Evolutionary conservation across 2,888 invertebrate species (phyloP), one percentile per base, ranked within the genome.

Genomic region (Lamellibrachia columna): DNA sequence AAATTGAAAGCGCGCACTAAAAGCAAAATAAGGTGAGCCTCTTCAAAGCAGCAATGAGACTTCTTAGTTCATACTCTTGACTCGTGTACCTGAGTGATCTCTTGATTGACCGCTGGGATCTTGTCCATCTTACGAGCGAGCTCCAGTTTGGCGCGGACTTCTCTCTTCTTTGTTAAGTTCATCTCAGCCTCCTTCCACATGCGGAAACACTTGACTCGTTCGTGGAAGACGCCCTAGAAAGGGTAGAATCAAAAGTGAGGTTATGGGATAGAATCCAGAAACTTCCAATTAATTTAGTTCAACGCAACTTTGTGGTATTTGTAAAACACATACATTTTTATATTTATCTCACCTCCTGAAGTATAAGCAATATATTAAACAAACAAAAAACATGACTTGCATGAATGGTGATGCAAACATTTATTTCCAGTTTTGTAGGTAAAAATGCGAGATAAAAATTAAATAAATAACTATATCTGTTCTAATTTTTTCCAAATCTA

Each of bases 161-260:
- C 99, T 93, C 99, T 97, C 95, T 99, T 98, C 96, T 99, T 99
- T 40, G 98, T 98, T 94, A 99, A 97, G 97, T 98, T 98, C 97
- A 98, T 98, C 96, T 99, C 99, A 58, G 99, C 98, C 96, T 99
- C 98, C 96, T 99, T 99, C 99, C 99, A 99, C 95, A 98, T 98
- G 97, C 99, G 99, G 97, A 99, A 99, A 28, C 98, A 98, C 97
- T 98, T 98, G 3, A 98, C 98, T 92, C 98, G 97, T 95, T 98
- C 98, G 95, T 97, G 97, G 95, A 98, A 97, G n/a, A 97, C 97
- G 94, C 97, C 97, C 97, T 98, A 95, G 1, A 52, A n/a, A 75
- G 55, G 55, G 58, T 58, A 15, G 58, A 11, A 9, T 15, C 91
- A 91, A 52, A 53, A 53, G 11, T 11, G 58, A 22, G 75, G 22